Evolutionary conservation across 1,140 invertebrate species (phyloP).

Genomic region (Agrypnia vestita): DNA sequence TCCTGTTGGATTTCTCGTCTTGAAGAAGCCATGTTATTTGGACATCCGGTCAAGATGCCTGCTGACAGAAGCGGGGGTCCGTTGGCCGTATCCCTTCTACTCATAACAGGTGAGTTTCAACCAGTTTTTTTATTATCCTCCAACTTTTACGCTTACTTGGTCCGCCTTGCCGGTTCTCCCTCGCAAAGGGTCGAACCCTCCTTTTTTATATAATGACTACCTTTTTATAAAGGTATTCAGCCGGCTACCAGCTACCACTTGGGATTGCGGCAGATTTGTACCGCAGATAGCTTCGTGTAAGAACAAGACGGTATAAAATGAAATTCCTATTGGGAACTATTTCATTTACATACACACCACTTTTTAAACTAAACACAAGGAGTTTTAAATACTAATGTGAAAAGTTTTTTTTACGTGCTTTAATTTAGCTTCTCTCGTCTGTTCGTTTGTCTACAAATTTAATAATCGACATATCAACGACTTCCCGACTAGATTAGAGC

Average conservation of each 20-base stretch:
- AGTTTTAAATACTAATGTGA: too few relatives aligned
- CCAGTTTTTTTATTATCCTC: neutral
- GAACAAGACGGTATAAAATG: too few relatives aligned
- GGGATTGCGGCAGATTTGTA: neutral
- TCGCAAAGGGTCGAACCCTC: neutral
- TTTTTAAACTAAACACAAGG: too few relatives aligned
- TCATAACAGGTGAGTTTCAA: constrained; percentile 24
- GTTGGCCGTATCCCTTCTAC: constrained; percentile 1
- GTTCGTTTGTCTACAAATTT: too few relatives aligned
- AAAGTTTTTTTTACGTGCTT: too few relatives aligned
- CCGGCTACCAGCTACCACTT: neutral
- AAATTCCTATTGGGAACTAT: too few relatives aligned
- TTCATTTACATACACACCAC: too few relatives aligned
- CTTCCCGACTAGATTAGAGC: too few relatives aligned
- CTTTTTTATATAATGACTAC: neutral
- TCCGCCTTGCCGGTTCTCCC: neutral
- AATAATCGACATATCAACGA: too few relatives aligned
- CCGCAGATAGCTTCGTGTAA: too few relatives aligned
- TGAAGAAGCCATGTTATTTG: neutral
- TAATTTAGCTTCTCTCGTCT: too few relatives aligned
- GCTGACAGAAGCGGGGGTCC: neutral
- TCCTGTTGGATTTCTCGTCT: neutral
- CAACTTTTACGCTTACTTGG: neutral
- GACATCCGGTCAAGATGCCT: constrained; percentile 19
- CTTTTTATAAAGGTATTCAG: too few relatives aligned